These are phyloP conservation scores for Heliconius ethilla DNA, from an alignment of 2,888 invertebrate species.

Conservation along the genomic window DNA sequence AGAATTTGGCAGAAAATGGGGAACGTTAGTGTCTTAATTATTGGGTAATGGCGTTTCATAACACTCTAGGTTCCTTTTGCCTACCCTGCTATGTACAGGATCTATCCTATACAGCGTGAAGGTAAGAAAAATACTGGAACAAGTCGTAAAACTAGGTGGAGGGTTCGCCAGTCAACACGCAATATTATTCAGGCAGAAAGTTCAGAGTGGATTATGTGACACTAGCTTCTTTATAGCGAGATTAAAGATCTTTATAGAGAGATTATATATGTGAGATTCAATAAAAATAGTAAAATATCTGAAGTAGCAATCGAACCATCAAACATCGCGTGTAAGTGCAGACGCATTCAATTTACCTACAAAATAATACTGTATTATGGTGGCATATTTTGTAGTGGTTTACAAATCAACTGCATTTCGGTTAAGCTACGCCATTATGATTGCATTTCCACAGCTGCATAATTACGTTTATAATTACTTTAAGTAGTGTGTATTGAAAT, in stretches of 20 bases:
- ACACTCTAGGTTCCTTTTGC: background rate
- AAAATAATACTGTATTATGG: background rate
- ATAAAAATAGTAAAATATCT: background rate
- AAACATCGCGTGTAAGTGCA: background rate
- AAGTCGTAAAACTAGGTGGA: too few species aligned
- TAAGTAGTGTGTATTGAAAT: conserved; percentile 7
- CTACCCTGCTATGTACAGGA: too few species aligned
- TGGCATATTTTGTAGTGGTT: background rate
- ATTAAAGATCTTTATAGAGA: too few species aligned
- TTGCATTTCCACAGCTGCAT: conserved; percentile 4
- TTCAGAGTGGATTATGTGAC: background rate
- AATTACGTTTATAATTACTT: conserved; percentile 2
- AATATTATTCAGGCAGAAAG: too few species aligned
- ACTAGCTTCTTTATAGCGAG: background rate
- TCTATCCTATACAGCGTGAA: too few species aligned
- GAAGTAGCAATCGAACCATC: background rate
- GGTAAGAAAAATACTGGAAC: too few species aligned
- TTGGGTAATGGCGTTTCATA: background rate
- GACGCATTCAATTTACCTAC: background rate
- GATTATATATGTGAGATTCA: too few species aligned
- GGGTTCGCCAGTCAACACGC: too few species aligned
- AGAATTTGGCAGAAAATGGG: background rate
- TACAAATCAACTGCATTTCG: conserved; percentile 7
- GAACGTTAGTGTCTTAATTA: background rate
- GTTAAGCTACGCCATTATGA: background rate